These are phyloP conservation scores for Dioctria rufipes DNA, from an alignment of 2,888 invertebrate species.

Conservation along the genomic window DNA sequence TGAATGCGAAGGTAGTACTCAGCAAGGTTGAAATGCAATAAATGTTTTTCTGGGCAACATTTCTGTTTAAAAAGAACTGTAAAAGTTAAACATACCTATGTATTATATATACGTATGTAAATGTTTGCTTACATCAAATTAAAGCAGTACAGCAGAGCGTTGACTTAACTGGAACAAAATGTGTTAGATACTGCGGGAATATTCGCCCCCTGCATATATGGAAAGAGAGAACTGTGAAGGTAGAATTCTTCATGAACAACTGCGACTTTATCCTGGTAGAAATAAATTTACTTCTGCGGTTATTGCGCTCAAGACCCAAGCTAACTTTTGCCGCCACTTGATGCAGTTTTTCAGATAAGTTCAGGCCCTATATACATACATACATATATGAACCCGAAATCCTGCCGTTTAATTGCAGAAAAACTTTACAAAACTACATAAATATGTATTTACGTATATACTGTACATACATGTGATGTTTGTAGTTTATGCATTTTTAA, in stretches of 20 bases:
- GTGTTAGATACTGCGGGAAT: not conserved
- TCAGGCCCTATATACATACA: not conserved
- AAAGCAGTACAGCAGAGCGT: not conserved
- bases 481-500: conserved; percentile 21
- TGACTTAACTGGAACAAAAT: not conserved
- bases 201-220: not conserved
- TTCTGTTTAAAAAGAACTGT: conserved; percentile 16
- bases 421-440: not conserved
- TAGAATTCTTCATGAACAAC: not conserved
- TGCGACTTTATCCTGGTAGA: not conserved
- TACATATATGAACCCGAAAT: not conserved
- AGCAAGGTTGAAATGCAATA: conserved; percentile 10
- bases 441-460: not conserved
- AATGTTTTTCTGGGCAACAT: conserved; percentile 12
- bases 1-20: not conserved
- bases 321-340: not conserved
- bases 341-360: conserved; percentile 6
- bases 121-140: not conserved
- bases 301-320: not conserved
- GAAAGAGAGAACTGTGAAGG: not conserved
- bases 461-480: not conserved
- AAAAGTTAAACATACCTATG: not conserved
- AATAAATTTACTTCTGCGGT: not conserved
- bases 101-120: too few species aligned
- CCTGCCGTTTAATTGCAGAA: not conserved